Percentiles rank a stretch among this genome's conserved stretches.
Conservation (phyloP, 2,888 invertebrate species). For the Nematopogon swammerdamellus region DNA sequence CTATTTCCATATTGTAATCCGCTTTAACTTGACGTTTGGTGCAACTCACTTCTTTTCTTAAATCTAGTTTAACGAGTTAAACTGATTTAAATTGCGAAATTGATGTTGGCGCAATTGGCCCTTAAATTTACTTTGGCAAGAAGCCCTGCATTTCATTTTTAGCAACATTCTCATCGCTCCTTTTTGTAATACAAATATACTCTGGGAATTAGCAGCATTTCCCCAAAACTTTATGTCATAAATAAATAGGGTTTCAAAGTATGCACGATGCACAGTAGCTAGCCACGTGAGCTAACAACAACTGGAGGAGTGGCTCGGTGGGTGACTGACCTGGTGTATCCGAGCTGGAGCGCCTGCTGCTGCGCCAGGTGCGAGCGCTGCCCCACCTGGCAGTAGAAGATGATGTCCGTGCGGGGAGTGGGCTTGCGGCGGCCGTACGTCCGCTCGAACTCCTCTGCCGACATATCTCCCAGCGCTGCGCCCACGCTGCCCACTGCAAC, state of each 20-base stretch:
- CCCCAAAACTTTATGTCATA: too few species aligned
- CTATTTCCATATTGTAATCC: too few species aligned
- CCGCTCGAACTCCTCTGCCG: constrained; percentile 52
- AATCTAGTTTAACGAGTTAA: too few species aligned
- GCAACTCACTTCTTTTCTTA: too few species aligned
- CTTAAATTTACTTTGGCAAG: too few species aligned
- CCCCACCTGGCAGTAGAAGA: constrained; percentile 69
- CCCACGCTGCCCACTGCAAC: constrained; percentile 52
- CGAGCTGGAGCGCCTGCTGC: constrained; percentile 51
- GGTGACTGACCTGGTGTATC: constrained; percentile 58
- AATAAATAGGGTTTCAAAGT: constrained; percentile 1
- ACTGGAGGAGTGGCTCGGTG: not conserved
- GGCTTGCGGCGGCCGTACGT: constrained; percentile 61
- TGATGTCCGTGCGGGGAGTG: constrained; percentile 50
- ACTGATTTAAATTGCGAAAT: too few species aligned
- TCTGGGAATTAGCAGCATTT: too few species aligned
- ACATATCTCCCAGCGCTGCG: constrained; percentile 33
- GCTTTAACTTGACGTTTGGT: too few species aligned
- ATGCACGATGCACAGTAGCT: not conserved
- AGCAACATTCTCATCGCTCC: too few species aligned
- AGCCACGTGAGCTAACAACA: constrained; percentile 1
- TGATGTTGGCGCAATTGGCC: too few species aligned
- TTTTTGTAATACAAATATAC: too few species aligned
- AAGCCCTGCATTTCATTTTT: too few species aligned
- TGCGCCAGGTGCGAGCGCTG: constrained; percentile 62